phyloP scores from a whole-genome alignment of 2,797 vertebrate genomes.

The Coluber constrictor region DNA sequence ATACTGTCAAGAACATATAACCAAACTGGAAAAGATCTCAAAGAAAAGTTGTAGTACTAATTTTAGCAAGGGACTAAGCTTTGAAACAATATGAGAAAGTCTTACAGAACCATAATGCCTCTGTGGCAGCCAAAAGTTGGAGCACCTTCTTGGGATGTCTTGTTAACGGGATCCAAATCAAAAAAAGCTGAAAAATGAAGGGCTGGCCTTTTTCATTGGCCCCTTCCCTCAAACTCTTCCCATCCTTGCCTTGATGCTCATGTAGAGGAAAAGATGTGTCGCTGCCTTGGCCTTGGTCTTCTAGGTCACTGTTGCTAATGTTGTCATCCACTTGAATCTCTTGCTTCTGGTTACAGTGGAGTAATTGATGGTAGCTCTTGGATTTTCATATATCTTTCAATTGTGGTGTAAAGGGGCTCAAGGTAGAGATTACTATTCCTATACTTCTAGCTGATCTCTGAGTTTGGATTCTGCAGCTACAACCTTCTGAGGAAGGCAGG shows the following conservation, averaged over 20 bases:
- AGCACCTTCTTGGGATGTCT: too few species aligned
- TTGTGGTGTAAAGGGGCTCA: conserved; percentile 23
- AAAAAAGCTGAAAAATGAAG: not conserved
- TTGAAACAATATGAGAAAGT: too few species aligned
- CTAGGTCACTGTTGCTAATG: not conserved
- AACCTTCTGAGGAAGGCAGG: too few species aligned
- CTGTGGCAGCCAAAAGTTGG: not conserved
- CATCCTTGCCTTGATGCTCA: conserved; percentile 1
- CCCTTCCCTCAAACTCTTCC: not conserved
- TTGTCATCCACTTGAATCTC: conserved; percentile 35
- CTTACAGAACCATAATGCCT: not conserved
- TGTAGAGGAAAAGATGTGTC: conserved; percentile 36
- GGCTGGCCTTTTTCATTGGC: not conserved
- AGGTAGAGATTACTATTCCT: conserved; percentile 1
- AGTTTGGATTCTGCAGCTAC: too few species aligned
- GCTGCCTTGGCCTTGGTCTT: not conserved
- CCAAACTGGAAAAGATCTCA: too few species aligned
- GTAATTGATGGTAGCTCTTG: fast-evolving
- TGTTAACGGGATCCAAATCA: not conserved
- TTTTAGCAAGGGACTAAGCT: too few species aligned
- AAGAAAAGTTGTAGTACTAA: too few species aligned
- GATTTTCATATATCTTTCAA: conserved; percentile 35
- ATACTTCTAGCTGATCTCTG: too few species aligned
- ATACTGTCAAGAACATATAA: too few species aligned
- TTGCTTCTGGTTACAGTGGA: conserved; percentile 26